Base-by-base conservation (phyloP, 1,140 invertebrate species). In the Drosophila dunni region DNA sequence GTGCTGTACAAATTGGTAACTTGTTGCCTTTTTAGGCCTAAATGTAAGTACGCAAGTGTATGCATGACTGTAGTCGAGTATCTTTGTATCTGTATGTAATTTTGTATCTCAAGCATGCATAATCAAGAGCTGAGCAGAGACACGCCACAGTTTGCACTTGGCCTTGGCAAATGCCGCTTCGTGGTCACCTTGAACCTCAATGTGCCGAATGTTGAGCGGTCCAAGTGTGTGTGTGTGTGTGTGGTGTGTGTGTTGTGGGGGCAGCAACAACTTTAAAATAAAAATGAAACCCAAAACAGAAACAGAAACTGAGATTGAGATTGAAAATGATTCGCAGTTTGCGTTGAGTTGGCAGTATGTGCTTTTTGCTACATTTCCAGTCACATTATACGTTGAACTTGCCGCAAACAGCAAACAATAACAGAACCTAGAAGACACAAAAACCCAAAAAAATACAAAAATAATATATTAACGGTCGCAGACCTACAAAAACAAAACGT, bases 401-500 rank as follows among this genome's bases (percentile, higher is more conserved):
- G 78, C 81, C 75, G 69, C 81, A 69, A 45, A 36, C 60, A 62
- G 20, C 24, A 78, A 70, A 77, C 75, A 69, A 60, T 45, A 56
- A 58, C 54, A 85, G 75, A 85, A 85, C 77, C 69, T 57, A 63
- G 66, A 57, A 61, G 67, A 33, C 11, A 33, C 11, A 66, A 73
- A 74, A 57, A 64, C 24, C 24, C 24, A 29, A 29, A 29, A 29
- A 29, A 29, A 29, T 5, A 29, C 0, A 29, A 29, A 0, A 29
- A 29, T 4, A 29, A 29, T 5, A 6, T 29, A 48, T 66, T 68
- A 80, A 69, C 83, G 76, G 75, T 86, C 82, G 79, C 83, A 82
- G 84, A 88, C 84, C 77, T 70, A 89, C 80, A 72, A 78, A 83
- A 84, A 88, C 48, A 75, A 88, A 89, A 89, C 84, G 84, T 89